Conservation (phyloP, 2,797 vertebrate genomes). For the Vireo griseus region DNA sequence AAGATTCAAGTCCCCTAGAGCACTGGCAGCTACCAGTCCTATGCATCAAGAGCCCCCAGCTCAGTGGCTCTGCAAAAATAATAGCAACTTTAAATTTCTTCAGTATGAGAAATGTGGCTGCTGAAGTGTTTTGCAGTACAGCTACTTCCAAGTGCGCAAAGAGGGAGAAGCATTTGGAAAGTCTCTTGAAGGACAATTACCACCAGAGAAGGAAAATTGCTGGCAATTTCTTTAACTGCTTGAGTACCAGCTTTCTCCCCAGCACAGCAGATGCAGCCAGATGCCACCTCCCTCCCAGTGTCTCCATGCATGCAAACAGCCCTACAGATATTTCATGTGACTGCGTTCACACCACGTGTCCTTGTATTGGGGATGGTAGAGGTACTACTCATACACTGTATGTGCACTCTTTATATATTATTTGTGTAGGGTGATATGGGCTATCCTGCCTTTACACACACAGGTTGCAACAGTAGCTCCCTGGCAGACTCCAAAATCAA, state of each 20-base stretch:
- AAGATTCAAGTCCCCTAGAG: not conserved
- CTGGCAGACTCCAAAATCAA: not conserved
- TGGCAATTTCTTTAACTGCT: conserved; percentile 33
- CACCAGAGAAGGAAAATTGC: not conserved
- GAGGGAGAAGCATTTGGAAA: not conserved
- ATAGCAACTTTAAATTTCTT: not conserved
- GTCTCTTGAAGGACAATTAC: conserved; percentile 21
- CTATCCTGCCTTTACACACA: not conserved
- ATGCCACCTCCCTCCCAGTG: not conserved
- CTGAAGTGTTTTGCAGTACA: not conserved
- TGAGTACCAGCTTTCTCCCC: not conserved
- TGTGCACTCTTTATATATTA: not conserved
- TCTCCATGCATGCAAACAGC: not conserved
- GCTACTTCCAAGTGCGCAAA: not conserved
- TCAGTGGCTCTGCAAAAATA: not conserved
- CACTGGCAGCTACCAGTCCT: not conserved
- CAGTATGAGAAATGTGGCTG: not conserved
- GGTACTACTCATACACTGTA: not conserved
- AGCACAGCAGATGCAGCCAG: not conserved
- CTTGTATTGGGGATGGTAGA: accelerated
- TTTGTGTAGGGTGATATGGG: not conserved
- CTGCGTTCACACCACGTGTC: not conserved
- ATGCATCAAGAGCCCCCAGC: accelerated
- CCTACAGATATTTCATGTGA: not conserved
- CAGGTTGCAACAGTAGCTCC: not conserved